phyloP scores from a whole-genome alignment of 2,888 invertebrate species.

The Melanostoma mellinum region DNA sequence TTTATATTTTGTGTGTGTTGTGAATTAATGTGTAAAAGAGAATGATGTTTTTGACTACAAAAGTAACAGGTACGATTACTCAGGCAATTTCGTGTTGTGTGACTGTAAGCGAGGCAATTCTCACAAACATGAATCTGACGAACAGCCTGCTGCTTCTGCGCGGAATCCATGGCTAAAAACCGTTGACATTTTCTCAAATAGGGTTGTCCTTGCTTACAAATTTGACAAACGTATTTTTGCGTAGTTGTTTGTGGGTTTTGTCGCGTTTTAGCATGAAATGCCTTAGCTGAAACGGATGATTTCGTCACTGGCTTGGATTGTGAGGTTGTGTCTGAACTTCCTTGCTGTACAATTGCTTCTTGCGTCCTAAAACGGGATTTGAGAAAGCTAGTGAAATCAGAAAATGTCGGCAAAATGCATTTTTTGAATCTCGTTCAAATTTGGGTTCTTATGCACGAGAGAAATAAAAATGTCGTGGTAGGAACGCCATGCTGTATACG shows the following conservation, averaged over 20 bases:
- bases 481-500: neutral
- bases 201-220: no score
- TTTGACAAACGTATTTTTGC: neutral
- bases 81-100: no score
- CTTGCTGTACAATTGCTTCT: neutral
- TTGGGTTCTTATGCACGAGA: neutral
- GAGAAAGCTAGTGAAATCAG: constrained; percentile 4
- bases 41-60: no score
- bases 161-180: no score
- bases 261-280: neutral
- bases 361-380: constrained; percentile 6
- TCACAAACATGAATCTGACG: no score
- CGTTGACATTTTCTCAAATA: no score
- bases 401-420: constrained; percentile 14
- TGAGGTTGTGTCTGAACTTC: neutral
- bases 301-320: neutral
- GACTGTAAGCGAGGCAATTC: no score
- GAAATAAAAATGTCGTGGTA: neutral
- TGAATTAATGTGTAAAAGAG: no score
- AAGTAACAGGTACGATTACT: no score
- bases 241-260: neutral
- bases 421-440: neutral
- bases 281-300: no score
- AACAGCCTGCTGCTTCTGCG: no score
- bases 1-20: no score